Conservation (phyloP, 2,888 invertebrate genomes). For the Lapara coniferarum region DNA sequence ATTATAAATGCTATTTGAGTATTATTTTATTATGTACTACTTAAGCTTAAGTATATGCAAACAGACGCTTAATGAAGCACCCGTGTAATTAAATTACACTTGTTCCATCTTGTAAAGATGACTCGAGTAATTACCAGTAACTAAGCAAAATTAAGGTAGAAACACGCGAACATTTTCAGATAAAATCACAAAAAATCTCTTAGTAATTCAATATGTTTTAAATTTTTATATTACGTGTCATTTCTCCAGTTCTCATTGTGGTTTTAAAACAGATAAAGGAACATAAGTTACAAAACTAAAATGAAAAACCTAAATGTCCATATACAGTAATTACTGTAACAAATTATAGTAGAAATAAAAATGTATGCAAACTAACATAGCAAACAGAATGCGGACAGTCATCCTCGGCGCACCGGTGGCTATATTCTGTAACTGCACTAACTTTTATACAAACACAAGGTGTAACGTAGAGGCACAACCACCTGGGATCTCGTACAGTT, state of each 20-base stretch:
- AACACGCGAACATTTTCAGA: neutral
- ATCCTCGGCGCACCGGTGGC: conserved; percentile 42
- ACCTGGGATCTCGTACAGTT: conserved; percentile 61
- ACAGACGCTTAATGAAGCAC: conserved; percentile 16
- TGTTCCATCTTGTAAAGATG: conserved; percentile 14
- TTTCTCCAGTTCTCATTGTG: no score
- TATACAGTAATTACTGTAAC: neutral
- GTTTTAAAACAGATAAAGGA: no score
- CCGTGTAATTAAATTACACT: conserved; percentile 11
- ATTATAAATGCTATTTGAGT: conserved; percentile 23
- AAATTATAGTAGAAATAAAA: conserved; percentile 7
- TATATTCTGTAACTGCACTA: conserved; percentile 56
- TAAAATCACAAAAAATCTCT: neutral
- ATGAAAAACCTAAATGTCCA: neutral
- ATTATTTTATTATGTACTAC: conserved; percentile 18
- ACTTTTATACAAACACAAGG: conserved; percentile 66
- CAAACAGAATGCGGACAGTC: conserved; percentile 36
- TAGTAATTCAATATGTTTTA: no score
- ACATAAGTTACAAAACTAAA: no score
- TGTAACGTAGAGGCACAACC: conserved; percentile 56
- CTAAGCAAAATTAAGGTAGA: neutral
- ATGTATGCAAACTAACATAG: conserved; percentile 31
- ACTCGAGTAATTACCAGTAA: neutral
- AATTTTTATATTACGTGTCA: no score
- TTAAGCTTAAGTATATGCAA: conserved; percentile 14